phyloP scores from a whole-genome alignment of 2,113 vertebrate genomes.

The Atherinomorus stipes region DNA sequence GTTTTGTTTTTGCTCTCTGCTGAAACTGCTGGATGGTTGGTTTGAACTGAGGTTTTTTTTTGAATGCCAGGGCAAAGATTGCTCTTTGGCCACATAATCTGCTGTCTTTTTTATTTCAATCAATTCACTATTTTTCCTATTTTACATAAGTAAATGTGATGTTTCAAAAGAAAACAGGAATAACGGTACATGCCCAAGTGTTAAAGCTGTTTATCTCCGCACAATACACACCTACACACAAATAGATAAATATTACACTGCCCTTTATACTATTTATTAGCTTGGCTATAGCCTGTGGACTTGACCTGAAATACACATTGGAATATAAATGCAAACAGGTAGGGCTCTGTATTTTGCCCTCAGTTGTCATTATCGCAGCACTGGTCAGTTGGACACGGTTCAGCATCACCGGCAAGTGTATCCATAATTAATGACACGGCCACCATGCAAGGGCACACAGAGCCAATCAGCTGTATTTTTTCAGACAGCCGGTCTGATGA shows the following conservation, averaged over 20 bases:
- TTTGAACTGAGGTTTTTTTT: conserved; percentile 36
- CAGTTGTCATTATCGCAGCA: conserved; percentile 64
- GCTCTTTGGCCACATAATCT: conserved; percentile 20
- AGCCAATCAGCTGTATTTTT: conserved; percentile 68
- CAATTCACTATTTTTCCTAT: conserved; percentile 14
- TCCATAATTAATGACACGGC: conserved; percentile 70
- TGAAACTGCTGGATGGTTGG: conserved; percentile 35
- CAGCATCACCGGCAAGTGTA: conserved; percentile 50
- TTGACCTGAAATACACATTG: conserved; percentile 33
- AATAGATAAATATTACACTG: conserved; percentile 45
- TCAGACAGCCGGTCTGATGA: conserved; percentile 64
- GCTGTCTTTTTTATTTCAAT: conserved; percentile 30
- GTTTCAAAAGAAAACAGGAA: not conserved
- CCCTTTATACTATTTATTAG: conserved; percentile 50
- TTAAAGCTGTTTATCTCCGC: not conserved
- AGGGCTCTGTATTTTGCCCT: conserved; percentile 68
- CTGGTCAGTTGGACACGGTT: conserved; percentile 51
- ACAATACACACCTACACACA: not conserved
- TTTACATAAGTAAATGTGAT: not conserved
- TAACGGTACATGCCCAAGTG: not conserved
- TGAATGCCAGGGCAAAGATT: conserved; percentile 27
- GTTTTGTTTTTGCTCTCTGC: conserved; percentile 28
- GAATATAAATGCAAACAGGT: conserved; percentile 72
- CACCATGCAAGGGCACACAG: conserved; percentile 64
- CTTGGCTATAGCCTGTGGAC: conserved; percentile 36